Evolutionary conservation across 2,888 invertebrate species (phyloP), one percentile per base, ranked within the genome.

Genomic region (Ichneumoninae sp.): DNA sequence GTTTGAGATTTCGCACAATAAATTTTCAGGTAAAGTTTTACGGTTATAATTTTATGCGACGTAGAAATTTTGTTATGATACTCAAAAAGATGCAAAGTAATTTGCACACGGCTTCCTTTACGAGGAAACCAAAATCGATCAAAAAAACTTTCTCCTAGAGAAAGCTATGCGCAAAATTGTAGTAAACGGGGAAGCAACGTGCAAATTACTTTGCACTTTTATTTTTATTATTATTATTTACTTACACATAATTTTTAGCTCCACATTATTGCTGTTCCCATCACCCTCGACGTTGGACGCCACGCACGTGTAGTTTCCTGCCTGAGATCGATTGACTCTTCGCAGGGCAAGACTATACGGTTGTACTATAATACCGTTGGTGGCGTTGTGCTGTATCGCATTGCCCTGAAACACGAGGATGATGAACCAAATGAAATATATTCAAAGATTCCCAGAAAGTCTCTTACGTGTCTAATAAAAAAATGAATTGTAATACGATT

Each of bases 281-380:
- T 98, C 98, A 0, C 98, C 98, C 94, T 98, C 98, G 16, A 98
- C 97, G 92, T 98, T 98, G 70, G 97, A 97, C 1, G 98, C 98
- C 33, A 97, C 96, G 93, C 98, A 98, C 50, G 97, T 96, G 94
- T 98, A 98, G 94, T 97, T 97, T 72, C 98, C 98, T 1, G 97
- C 97, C 92, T 97, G 97, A 88, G 96, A 96, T 89, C 97, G 95
- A 82, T 96, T 96, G 60, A 98, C 97, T 74, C 96, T 96, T 93
- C 97, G 97, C 85, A 98, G 94, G 0, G 97, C 98, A 88, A 98
- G 94, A 92, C 97, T 96, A 81, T 97, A 96, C 90, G 96, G 96
- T 90, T 97, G 97, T 84, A 98, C 97, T 92, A 98, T 97, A 60
- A 98, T 96, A n/a, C 98, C 98, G 47, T 96, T 96, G 83, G 97